These are phyloP conservation scores for Coregonus sp. DNA, from an alignment of 2,797 vertebrate species.

Conservation along the genomic window DNA sequence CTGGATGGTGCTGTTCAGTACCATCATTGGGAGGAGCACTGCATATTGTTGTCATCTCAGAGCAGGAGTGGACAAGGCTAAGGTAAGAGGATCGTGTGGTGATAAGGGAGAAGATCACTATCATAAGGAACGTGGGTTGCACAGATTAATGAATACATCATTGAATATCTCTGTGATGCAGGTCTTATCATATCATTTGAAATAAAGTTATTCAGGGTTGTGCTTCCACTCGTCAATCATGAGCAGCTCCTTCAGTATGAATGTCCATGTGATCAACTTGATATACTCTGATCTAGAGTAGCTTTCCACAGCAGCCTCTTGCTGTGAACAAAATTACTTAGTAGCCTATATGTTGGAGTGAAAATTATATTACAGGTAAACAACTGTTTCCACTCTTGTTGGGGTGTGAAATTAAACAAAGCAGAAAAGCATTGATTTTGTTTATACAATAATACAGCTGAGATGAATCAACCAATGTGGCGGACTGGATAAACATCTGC, in stretches of 20 bases:
- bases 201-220: constrained; percentile 35
- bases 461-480: background rate
- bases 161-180: constrained; percentile 55
- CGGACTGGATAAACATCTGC: background rate
- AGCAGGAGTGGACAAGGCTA: constrained; percentile 13
- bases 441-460: too few relatives aligned
- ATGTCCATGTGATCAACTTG: constrained; percentile 26
- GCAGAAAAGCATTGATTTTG: constrained; percentile 24
- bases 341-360: background rate
- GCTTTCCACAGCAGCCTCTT: background rate
- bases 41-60: constrained; percentile 7
- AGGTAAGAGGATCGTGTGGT: background rate
- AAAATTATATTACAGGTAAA: constrained; percentile 21
- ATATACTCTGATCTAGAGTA: background rate
- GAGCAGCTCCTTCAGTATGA: constrained; percentile 41
- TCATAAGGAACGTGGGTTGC: too few relatives aligned
- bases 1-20: constrained; percentile 1
- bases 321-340: background rate
- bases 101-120: too few relatives aligned
- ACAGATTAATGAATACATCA: constrained; percentile 37
- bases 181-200: constrained; percentile 68
- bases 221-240: constrained; percentile 53
- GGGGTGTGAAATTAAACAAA: constrained; percentile 17
- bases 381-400: background rate
- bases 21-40: too few relatives aligned